These are phyloP conservation scores for Papilio machaon DNA, from an alignment of 1,140 invertebrate species.

Conservation along the genomic window DNA sequence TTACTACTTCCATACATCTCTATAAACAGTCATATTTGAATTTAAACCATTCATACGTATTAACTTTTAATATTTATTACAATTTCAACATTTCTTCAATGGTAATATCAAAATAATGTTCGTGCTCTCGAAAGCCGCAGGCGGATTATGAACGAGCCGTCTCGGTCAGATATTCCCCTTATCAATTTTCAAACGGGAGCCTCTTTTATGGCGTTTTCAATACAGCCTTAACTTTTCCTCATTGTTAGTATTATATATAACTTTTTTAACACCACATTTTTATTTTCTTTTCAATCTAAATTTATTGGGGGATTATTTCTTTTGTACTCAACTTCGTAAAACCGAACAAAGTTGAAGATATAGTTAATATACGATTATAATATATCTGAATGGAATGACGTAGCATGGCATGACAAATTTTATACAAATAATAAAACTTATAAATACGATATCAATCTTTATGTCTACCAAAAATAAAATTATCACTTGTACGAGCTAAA, in stretches of 20 bases:
- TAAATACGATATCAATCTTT: too few species aligned
- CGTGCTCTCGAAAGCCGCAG: neutral
- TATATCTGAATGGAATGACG: too few species aligned
- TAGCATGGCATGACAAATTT: too few species aligned
- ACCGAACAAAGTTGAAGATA: neutral
- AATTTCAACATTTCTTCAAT: neutral
- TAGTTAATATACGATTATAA: too few species aligned
- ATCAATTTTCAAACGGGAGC: slow-evolving; percentile 17
- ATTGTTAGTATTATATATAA: neutral
- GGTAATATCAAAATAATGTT: neutral
- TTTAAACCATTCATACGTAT: neutral
- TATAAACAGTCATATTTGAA: too few species aligned
- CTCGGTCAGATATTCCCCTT: slow-evolving; percentile 24
- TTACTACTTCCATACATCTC: too few species aligned
- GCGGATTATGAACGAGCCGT: slow-evolving; percentile 25
- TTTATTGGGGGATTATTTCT: neutral
- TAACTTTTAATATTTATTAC: neutral
- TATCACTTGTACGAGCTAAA: too few species aligned
- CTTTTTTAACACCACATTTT: neutral
- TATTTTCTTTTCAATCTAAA: neutral
- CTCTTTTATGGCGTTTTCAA: slow-evolving; percentile 15
- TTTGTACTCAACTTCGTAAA: neutral
- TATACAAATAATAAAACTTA: too few species aligned
- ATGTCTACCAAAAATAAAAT: too few species aligned
- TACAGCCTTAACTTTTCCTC: neutral